Base-by-base conservation (phyloP, 2,888 invertebrate genomes). In the Calliphora vomitoria region DNA sequence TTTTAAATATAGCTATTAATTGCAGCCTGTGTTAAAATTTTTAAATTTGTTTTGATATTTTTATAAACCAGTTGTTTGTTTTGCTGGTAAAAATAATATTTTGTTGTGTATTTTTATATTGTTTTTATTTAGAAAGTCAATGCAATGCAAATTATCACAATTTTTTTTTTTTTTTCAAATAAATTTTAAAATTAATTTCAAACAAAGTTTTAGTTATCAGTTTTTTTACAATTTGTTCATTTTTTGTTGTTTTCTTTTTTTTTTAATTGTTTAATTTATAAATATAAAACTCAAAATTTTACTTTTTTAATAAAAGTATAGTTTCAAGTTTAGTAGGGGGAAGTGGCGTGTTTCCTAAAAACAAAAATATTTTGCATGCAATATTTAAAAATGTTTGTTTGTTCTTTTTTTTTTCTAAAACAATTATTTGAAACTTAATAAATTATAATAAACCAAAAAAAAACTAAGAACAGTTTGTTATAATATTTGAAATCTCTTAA, bases 101-200 rank as follows among this genome's bases (percentile, higher is more conserved):
- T 66, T 66, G 31, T n/a, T 50, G 53, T 79, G 31, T 78, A n/a
- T 62, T 76, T 35, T 50, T 68, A 71, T 60, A 15, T 10, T 47
- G 44, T 68, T 25, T 72, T 53, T 85, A 44, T 69, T 31, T 76
- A 75, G 66, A 81, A 86, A 87, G 89, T 89, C 90, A 92, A 92
- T 92, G 92, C 91, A 91, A 92, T 92, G 92, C 92, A 92, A 92
- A 91, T 91, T 91, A 91, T 91, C 91, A 91, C 91, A 91, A 87
- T 75, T 89, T 89, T 90, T 90, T 90, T 90, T 55, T 72, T 31
- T 53, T 62, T 47, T n/a, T n/a, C n/a, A 41, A 10, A 10, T 41
- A 41, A 10, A 11, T 8, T 64, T 69, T 78, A 74, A 60, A 87
- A 81, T 25, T 66, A 31, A 66, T 69, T 66, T 64, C 38, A 82